Evolutionary conservation across 2,113 vertebrate species (phyloP).

Genomic region (Silurus meridionalis): DNA sequence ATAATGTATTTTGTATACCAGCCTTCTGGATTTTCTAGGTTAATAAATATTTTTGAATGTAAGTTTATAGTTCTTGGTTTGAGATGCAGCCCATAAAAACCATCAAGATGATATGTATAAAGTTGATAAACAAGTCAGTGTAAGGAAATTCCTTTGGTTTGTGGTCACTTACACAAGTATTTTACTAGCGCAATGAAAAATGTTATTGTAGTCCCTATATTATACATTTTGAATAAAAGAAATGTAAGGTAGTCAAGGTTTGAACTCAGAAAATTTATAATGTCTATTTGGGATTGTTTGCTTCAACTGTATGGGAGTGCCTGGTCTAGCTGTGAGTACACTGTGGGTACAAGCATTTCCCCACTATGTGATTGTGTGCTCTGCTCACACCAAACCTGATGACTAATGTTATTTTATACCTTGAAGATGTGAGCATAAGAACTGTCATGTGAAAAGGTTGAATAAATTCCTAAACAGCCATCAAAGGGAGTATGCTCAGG

Average conservation of each 20-base stretch:
- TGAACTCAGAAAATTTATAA: neutral
- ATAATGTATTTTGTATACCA: neutral
- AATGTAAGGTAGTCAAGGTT: neutral
- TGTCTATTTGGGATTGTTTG: neutral
- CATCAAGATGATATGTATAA: neutral
- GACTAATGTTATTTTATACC: neutral
- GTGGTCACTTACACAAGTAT: neutral
- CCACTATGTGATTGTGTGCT: neutral
- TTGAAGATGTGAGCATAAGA: neutral
- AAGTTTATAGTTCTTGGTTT: neutral
- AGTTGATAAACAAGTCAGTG: neutral
- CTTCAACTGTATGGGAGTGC: neutral
- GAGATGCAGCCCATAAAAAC: neutral
- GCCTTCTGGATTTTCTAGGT: neutral
- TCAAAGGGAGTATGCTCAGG: conserved; percentile 43
- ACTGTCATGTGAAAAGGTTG: neutral
- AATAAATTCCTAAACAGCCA: neutral
- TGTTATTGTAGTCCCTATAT: neutral
- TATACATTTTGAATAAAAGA: neutral
- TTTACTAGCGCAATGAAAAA: too few relatives aligned
- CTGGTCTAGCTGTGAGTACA: neutral
- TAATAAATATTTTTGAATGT: neutral
- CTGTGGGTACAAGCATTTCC: neutral
- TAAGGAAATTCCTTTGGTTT: neutral
- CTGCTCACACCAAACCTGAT: neutral